A percentile compares a stretch with the other conserved stretches of the same genome.
These are phyloP conservation scores for Malthinus flaveolus DNA, from an alignment of 2,888 invertebrate genomes.

Conservation along the genomic window DNA sequence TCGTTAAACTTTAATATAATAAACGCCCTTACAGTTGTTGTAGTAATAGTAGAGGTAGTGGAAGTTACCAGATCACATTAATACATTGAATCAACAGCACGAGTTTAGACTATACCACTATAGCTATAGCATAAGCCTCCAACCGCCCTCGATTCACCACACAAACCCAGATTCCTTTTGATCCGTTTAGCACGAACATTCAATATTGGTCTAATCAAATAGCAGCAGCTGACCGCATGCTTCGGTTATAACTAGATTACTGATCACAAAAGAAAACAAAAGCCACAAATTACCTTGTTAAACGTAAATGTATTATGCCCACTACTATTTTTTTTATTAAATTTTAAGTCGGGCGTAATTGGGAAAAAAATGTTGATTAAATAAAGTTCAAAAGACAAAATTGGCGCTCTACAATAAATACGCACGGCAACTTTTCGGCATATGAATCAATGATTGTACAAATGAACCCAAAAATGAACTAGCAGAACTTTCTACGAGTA, in stretches of 20 bases:
- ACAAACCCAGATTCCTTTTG: slow-evolving; percentile 36
- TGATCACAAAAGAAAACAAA: slow-evolving; percentile 38
- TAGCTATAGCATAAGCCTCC: slow-evolving; percentile 21
- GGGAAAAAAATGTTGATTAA: too few relatives aligned
- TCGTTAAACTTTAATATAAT: slow-evolving; percentile 2
- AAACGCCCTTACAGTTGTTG: not conserved
- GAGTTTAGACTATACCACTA: slow-evolving; percentile 15
- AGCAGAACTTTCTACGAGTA: too few relatives aligned
- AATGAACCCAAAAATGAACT: too few relatives aligned
- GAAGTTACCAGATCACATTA: slow-evolving; percentile 17
- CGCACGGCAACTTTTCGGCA: too few relatives aligned
- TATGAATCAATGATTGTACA: too few relatives aligned
- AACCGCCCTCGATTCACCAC: slow-evolving; percentile 27
- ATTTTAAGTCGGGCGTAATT: not conserved
- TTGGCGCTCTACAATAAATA: too few relatives aligned
- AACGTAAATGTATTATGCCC: not conserved
- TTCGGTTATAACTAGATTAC: slow-evolving; percentile 37
- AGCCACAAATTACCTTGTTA: slow-evolving; percentile 26
- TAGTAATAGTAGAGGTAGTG: not conserved
- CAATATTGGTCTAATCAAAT: slow-evolving; percentile 44
- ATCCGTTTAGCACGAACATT: slow-evolving; percentile 42
- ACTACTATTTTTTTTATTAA: not conserved
- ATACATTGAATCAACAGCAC: slow-evolving; percentile 18
- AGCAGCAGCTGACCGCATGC: slow-evolving; percentile 41
- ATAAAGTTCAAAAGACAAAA: too few relatives aligned